A percentile compares a stretch with the other conserved stretches of the same genome.
Evolutionary conservation across 2,797 vertebrate genomes (phyloP).

Genomic region (Percopsis omiscomaycus): DNA sequence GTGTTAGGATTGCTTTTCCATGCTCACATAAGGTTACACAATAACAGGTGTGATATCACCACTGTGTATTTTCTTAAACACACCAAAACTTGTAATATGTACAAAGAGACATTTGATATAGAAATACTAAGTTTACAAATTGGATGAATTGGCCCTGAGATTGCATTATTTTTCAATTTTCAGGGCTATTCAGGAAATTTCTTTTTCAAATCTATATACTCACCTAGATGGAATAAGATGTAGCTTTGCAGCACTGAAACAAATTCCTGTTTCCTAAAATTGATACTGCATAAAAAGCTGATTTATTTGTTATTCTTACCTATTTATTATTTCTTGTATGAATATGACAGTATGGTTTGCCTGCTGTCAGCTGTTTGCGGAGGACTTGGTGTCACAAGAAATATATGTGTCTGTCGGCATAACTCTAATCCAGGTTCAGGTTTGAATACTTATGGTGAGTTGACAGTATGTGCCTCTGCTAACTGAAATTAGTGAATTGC

Average conservation of each 20-base stretch:
- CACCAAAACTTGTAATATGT: not conserved
- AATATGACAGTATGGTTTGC: not conserved
- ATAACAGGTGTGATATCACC: constrained; percentile 47
- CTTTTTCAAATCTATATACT: constrained; percentile 8
- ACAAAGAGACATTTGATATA: not conserved
- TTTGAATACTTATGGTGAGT: not conserved
- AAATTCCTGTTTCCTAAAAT: not conserved
- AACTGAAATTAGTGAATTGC: not conserved
- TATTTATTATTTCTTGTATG: not conserved
- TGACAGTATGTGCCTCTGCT: not conserved
- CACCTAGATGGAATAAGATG: not conserved
- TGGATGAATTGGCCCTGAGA: constrained; percentile 18
- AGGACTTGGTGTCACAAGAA: constrained; percentile 1
- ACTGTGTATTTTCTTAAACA: constrained; percentile 25
- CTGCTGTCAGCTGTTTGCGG: not conserved
- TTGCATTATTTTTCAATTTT: constrained; percentile 27
- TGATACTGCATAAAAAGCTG: constrained; percentile 1
- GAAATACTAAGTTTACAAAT: constrained; percentile 10
- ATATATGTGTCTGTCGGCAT: constrained; percentile 4
- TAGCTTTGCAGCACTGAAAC: constrained; percentile 3
- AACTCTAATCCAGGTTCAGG: constrained; percentile 17
- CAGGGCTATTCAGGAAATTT: constrained; percentile 7
- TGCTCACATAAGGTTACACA: constrained; percentile 52
- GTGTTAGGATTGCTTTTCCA: constrained; percentile 42
- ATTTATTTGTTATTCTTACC: not conserved